phyloP scores from a whole-genome alignment of 2,888 invertebrate species.

The Eulithis testata region DNA sequence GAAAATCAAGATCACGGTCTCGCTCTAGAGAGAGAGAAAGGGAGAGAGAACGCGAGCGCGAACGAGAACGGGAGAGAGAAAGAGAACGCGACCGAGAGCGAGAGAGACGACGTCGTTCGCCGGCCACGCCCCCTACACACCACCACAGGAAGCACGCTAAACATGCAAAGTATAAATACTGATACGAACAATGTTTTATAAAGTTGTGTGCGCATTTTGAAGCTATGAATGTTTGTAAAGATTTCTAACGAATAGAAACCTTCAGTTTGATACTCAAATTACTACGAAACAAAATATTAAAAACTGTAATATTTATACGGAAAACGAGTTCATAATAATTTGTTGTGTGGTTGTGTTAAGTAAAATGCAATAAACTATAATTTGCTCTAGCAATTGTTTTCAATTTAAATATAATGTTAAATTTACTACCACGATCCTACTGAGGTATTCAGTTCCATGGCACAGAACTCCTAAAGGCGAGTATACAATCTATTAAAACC shows the following conservation, averaged over 20 bases:
- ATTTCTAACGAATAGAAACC: neutral
- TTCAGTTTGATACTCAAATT: no score
- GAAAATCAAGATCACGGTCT: constrained; percentile 70
- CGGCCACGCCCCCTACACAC: constrained; percentile 75
- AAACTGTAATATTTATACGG: neutral
- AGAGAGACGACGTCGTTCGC: constrained; percentile 65
- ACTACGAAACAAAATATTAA: no score
- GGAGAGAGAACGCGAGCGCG: constrained; percentile 52
- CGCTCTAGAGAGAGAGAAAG: constrained; percentile 64
- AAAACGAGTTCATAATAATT: neutral
- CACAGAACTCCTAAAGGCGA: no score
- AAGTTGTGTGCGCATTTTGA: neutral
- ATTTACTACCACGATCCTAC: no score
- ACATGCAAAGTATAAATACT: constrained; percentile 78
- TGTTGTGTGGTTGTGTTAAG: constrained; percentile 1
- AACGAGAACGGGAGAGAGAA: constrained; percentile 58
- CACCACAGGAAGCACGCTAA: constrained; percentile 75
- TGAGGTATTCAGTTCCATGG: neutral
- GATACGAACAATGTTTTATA: neutral
- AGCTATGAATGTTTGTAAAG: neutral
- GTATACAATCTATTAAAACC: no score
- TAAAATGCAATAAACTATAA: constrained; percentile 1
- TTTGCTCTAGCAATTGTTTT: no score
- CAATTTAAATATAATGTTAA: no score
- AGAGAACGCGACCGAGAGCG: constrained; percentile 59